Evolutionary conservation across 2,888 invertebrate genomes (phyloP), one percentile per base, ranked within the genome.

Genomic region (Mythimna albipuncta): DNA sequence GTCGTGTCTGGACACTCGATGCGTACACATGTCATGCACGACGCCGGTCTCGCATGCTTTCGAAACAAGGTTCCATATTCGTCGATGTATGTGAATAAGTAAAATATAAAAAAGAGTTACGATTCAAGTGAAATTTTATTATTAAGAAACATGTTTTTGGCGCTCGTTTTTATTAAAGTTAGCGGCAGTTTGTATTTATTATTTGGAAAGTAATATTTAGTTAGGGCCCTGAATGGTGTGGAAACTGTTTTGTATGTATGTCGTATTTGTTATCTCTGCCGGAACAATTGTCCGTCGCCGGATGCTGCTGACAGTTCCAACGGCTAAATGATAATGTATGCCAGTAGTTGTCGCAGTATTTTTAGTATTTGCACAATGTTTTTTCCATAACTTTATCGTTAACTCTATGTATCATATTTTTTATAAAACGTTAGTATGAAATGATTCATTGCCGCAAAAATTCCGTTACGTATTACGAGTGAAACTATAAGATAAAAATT

Each of bases 241-340:
- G 66, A 65, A 69, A 69, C 62, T 77, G 78, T 82, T 75, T 75
- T 77, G 79, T 75, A 79, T 72, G 78, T 77, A 66, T 69, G 68
- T 74, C 73, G 80, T 79, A 74, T 85, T 88, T 88, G 77, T 87
- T 89, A 89, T 89, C 89, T 72, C 69, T 71, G 71, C 73, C 78
- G 86, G 87, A 86, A 89, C 85, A 88, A 88, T 85, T 77, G 79
- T 55, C 67, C 64, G 77, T 64, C 78, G 77, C 78, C 88, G 88
- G 89, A 88, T 85, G 86, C 84, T 68, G 79, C 68, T 69, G 82
- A 79, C 84, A 84, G 79, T 76, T 65, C 75, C 70, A 76, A 77
- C 82, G 66, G 75, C 75, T 79, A 81, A 85, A 84, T 85, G 88
- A 89, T 88, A 89, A 86, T 81, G 75, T 79, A 67, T 69, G 59